Percentiles rank a stretch among this genome's conserved stretches.
Evolutionary conservation across 2,113 vertebrate genomes (phyloP).

Genomic region (Plecotus auritus): DNA sequence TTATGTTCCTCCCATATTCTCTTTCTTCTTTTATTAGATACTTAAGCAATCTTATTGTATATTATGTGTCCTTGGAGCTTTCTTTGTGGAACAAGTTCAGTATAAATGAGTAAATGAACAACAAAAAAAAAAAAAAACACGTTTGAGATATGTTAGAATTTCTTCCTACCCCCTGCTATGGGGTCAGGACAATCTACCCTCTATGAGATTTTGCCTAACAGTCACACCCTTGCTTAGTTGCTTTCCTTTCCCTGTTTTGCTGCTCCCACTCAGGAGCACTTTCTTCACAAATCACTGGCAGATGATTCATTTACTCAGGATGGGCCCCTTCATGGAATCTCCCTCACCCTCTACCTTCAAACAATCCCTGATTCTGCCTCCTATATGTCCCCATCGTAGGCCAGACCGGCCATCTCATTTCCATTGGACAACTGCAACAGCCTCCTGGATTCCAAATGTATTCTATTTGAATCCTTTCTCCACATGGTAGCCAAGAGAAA

Average conservation of each 20-base stretch:
- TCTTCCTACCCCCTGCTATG: no score
- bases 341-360: background rate
- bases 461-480: background rate
- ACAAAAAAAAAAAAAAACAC: no score
- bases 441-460: background rate
- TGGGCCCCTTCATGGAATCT: background rate
- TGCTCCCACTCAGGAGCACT: background rate
- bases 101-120: background rate
- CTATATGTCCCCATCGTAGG: background rate
- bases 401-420: background rate
- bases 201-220: background rate
- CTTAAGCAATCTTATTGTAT: background rate
- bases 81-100: background rate
- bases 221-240: background rate
- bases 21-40: background rate
- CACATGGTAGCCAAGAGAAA: background rate
- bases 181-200: background rate
- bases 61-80: background rate
- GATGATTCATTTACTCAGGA: background rate
- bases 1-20: background rate
- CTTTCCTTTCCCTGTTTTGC: background rate
- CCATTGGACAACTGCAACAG: background rate
- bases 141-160: background rate
- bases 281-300: background rate
- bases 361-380: background rate